Base-by-base conservation (phyloP, 2,113 vertebrate genomes). In the Gymnogyps californianus region DNA sequence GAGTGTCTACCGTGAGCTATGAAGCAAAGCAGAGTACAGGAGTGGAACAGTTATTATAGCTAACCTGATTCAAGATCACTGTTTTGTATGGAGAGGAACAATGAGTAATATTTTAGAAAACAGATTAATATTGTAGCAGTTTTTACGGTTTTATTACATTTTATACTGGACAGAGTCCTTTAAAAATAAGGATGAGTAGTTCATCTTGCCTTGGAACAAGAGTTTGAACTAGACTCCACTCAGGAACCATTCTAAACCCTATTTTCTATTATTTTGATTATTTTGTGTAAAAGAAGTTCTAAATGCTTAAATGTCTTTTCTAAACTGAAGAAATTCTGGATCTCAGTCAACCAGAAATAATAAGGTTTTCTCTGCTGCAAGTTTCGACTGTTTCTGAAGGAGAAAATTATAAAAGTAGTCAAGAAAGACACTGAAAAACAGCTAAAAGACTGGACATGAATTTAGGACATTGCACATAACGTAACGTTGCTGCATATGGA, bases 401-500 rank as follows among this genome's bases (percentile, higher is more conserved):
- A 82, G 5, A 94, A 71, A 62, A 62, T 19, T 59, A 1, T 25
- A 42, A 32, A 17, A 78, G 8, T 25, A 29, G 44, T 85, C 31
- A 88, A 49, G 13, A 81, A 72, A 62, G 16, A 31, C 1, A 16
- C 7, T 28, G 19, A 25, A 79, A 76, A 84, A 31, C 5, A 87
- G 2, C 10, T 69, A 16, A 76, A 88, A 74, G 6, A 13, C 9
- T 16, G 6, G 0, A 31, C 10, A 29, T 36, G 6, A 54, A 49
- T 66, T 87, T 70, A 29, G 15, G n/a, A 13, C 18, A 34, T 16
- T 75, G 4, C 3, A 75, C 7, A 40, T 22, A 38, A 7, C 0
- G 14, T 52, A 32, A 38, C 1, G 0, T 18, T 81, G 5, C 8
- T 51, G 5, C 13, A 21, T 40, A 18, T 16, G 2, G 7, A 44